Base-by-base conservation (phyloP, 1,140 invertebrate genomes). In the Trichomalopsis sarcophagae region DNA sequence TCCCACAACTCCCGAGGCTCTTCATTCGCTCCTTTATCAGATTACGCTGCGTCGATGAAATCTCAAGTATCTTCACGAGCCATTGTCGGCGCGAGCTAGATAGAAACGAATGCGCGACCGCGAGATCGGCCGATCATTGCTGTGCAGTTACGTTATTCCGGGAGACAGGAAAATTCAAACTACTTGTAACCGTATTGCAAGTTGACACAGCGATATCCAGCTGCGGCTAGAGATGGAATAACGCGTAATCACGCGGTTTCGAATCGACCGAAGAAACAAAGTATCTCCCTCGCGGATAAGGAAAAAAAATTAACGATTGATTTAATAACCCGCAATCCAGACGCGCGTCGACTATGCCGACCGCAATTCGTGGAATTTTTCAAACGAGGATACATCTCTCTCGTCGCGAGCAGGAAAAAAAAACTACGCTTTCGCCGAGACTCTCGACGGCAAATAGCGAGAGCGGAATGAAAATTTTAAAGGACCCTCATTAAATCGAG, bases 401-500 rank as follows among this genome's bases (percentile, higher is more conserved):
- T n/a, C 6, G 27, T 1, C 1, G 27, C 27, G 55, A 21, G 55
- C 33, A 36, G 55, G 0, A n/a, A n/a, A 62, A 62, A 21, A 62
- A 62, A 62, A 62, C 55, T 62, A 62, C 5, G 5, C 17, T 21
- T 21, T 62, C n/a, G 27, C 27, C 0, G 17, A 62, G 55, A 62
- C 21, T n/a, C 55, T 62, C 17, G 55, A 62, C 55, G 21, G 21
- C 55, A n/a, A 62, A 62, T 62, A 62, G 55, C 55, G 21, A 62
- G 55, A 62, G 55, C 55, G 55, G 55, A 62, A 62, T 62, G 55
- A 62, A 62, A 62, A 62, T 62, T 62, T 62, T 62, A 62, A 62
- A 62, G 55, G 17, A n/a, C 55, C 55, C 55, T 62, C 55, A 62
- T 62, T 62, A 62, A 62, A 62, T 62, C 55, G 55, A n/a, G 21